These are phyloP conservation scores for Hypothenemus hampei DNA, from an alignment of 1,140 invertebrate genomes.

Conservation along the genomic window DNA sequence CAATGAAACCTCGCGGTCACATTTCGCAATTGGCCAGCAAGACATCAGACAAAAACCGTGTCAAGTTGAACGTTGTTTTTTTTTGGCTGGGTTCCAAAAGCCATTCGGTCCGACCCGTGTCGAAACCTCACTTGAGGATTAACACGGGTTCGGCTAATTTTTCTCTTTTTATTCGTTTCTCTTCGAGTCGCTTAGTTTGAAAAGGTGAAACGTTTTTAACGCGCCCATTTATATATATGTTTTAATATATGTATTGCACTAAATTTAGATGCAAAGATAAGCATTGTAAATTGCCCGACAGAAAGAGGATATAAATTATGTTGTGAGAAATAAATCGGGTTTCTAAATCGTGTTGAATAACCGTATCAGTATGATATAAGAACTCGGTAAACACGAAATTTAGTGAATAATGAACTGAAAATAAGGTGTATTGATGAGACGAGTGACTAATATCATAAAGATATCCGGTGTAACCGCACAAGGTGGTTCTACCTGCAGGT, in stretches of 20 bases:
- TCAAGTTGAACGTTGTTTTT: constrained; percentile 19
- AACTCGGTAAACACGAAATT: background rate
- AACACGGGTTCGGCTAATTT: too few relatives aligned
- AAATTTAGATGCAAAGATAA: background rate
- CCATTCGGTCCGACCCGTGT: background rate
- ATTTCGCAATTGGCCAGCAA: constrained; percentile 3
- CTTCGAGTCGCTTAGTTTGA: too few relatives aligned
- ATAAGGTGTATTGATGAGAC: background rate
- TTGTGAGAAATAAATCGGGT: background rate
- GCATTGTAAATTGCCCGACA: background rate
- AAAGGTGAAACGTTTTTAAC: background rate
- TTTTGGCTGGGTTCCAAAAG: constrained; percentile 8
- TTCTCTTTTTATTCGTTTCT: constrained; percentile 8
- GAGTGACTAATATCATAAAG: too few relatives aligned
- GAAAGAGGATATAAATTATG: too few relatives aligned
- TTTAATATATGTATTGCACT: too few relatives aligned
- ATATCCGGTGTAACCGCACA: too few relatives aligned
- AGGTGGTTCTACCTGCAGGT: too few relatives aligned
- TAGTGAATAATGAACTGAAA: background rate
- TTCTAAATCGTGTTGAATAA: background rate
- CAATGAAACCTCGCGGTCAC: constrained; percentile 4
- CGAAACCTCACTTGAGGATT: background rate
- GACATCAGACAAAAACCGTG: too few relatives aligned
- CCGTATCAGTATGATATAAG: background rate
- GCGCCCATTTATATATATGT: background rate